Evolutionary conservation across 2,797 vertebrate species (phyloP), one percentile per base, ranked within the genome.

Genomic region (Orientallactaga sibirica): DNA sequence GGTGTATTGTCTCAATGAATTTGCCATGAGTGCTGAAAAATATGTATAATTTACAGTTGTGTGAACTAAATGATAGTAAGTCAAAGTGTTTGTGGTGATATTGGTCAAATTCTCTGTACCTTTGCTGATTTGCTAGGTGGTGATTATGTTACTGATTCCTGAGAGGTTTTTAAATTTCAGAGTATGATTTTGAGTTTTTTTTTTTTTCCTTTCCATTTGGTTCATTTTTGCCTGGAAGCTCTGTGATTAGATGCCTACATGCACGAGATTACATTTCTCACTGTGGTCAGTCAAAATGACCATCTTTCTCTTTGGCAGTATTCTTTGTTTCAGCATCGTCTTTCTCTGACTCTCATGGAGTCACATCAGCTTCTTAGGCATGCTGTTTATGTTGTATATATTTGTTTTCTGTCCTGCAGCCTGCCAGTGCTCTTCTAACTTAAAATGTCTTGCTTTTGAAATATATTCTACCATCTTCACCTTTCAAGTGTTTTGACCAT

Each of bases 401-500:
- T 90, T 58, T 27, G 37, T 93, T 88, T 92, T 78, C 37, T 2
- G 58, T 61, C 43, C 22, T 87, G 11, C 52, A 88, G 73, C 25
- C 16, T 79, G 3, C 61, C 1, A 41, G 1, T 80, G 55, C 12
- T 64, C 86, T 78, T 71, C 29, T 94, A 74, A 52, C 75, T 90
- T 71, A 92, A 86, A 89, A 89, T 58, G 24, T 78, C 29, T 67
- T 90, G 48, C 33, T 80, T 81, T 67, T 75, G 67, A 67, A 88
- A 48, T 90, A 22, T 18, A 79, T 19, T 90, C n/a, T 64, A 15
- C 73, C 10, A 22, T 24, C n/a, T 80, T 90, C 95, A 61, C 67
- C 61, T 91, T 94, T 95, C 85, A 11, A 86, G 12, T 91, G 16
- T 91, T 86, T 94, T 73, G n/a, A 61, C 61, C 70, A 41, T 87